Percentiles rank a stretch among this genome's conserved stretches.
phyloP scores from a whole-genome alignment of 2,797 vertebrate species.

The Botia almorhae region DNA sequence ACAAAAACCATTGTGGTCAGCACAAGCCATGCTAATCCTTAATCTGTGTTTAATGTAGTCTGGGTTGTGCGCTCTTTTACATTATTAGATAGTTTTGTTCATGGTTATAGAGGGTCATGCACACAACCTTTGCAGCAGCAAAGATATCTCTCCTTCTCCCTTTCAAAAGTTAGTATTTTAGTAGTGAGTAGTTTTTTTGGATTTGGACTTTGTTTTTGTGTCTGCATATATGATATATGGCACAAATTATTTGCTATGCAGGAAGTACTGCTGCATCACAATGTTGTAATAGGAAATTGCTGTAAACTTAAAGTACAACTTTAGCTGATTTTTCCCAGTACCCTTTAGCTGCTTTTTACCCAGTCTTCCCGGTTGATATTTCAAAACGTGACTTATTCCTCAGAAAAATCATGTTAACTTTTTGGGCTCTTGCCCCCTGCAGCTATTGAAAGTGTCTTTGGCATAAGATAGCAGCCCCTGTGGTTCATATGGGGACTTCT shows the following conservation, averaged over 20 bases:
- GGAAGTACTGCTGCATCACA: neutral
- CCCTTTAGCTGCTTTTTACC: constrained; percentile 22
- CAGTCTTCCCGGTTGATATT: constrained; percentile 31
- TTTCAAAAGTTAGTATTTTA: neutral
- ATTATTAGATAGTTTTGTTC: too few relatives aligned
- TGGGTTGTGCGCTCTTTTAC: too few relatives aligned
- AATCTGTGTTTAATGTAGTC: neutral
- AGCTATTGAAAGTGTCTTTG: constrained; percentile 46
- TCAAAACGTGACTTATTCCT: constrained; percentile 26
- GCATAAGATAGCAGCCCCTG: constrained; percentile 41
- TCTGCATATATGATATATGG: constrained; percentile 23
- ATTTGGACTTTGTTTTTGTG: constrained; percentile 8
- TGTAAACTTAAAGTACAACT: constrained; percentile 22
- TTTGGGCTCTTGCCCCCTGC: constrained; percentile 24
- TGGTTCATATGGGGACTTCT: constrained; percentile 46
- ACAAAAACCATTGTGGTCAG: neutral
- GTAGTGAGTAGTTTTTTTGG: neutral
- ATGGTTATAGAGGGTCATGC: too few relatives aligned
- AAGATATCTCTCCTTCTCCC: neutral
- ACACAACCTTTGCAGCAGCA: too few relatives aligned
- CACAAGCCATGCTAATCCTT: neutral
- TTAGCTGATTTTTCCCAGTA: neutral
- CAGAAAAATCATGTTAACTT: constrained; percentile 54
- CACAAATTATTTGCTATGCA: constrained; percentile 10
- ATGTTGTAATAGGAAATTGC: constrained; percentile 15